phyloP scores from a whole-genome alignment of 1,140 invertebrate genomes.

The Hormaphis cornu region DNA sequence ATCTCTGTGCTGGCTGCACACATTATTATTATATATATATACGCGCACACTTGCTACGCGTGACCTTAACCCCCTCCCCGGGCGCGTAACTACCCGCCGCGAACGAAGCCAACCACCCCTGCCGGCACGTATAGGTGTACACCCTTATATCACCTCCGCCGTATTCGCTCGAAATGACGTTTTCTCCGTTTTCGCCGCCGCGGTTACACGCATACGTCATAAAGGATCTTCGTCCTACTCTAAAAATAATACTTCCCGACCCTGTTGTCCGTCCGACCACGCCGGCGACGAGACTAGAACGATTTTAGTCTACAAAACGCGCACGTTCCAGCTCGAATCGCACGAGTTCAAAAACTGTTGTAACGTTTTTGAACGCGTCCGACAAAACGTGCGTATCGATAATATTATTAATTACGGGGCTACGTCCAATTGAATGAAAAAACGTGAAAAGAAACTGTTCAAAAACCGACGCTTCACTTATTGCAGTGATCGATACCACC shows the following conservation, averaged over 20 bases:
- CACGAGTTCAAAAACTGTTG: no score
- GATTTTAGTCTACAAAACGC: no score
- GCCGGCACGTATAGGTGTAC: no score
- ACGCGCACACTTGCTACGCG: background rate
- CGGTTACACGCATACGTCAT: background rate
- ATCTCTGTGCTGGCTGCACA: background rate
- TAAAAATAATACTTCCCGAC: background rate
- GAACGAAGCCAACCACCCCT: background rate
- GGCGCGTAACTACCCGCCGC: background rate
- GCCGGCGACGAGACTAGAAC: no score
- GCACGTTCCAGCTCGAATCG: no score
- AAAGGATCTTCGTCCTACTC: slow-evolving; percentile 16
- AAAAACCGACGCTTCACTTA: no score
- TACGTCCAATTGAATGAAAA: no score
- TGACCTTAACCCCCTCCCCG: background rate
- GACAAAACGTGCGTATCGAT: background rate
- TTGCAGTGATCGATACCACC: no score
- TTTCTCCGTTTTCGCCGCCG: background rate
- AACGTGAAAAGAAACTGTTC: no score
- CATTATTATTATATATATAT: background rate
- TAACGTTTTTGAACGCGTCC: no score
- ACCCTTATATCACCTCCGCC: background rate
- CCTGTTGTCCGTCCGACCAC: background rate
- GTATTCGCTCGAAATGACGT: background rate
- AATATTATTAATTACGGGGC: background rate